phyloP scores from a whole-genome alignment of 2,797 vertebrate genomes.

The Ptychadena robeensis region DNA sequence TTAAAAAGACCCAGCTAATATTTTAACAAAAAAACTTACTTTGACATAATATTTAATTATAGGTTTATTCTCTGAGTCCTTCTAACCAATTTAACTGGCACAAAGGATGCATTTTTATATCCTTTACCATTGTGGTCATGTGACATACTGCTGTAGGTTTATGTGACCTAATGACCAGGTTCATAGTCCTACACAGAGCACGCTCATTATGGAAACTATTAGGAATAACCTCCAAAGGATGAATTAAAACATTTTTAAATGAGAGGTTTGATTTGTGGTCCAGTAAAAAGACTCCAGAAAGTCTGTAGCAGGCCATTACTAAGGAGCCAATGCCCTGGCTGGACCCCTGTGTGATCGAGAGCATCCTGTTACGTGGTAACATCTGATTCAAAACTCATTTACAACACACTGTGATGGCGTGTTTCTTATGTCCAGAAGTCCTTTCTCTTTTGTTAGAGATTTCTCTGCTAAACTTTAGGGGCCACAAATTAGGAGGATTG shows the following conservation, averaged over 20 bases:
- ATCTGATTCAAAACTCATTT: neutral
- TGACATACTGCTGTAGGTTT: constrained; percentile 30
- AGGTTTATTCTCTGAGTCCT: neutral
- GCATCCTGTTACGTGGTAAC: constrained; percentile 38
- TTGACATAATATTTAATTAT: constrained; percentile 13
- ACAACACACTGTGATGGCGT: neutral
- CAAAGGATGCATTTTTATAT: neutral
- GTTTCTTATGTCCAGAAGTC: neutral
- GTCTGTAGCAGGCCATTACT: constrained; percentile 52
- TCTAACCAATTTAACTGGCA: neutral
- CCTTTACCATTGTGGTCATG: constrained; percentile 16
- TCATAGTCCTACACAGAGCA: constrained; percentile 26
- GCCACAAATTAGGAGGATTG: too few relatives aligned
- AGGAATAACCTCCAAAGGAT: constrained; percentile 49
- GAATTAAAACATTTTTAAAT: constrained; percentile 54
- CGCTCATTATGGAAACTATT: constrained; percentile 58
- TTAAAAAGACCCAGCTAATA: neutral
- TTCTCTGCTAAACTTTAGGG: too few relatives aligned
- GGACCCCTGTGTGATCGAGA: neutral
- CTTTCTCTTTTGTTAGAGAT: neutral
- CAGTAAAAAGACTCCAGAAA: constrained; percentile 42
- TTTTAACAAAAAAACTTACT: neutral
- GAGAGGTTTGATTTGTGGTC: constrained; percentile 57
- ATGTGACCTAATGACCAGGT: constrained; percentile 54
- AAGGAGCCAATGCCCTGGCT: constrained; percentile 50